Conservation (phyloP, 2,113 vertebrate species). For the Notarius quadriscutis region DNA sequence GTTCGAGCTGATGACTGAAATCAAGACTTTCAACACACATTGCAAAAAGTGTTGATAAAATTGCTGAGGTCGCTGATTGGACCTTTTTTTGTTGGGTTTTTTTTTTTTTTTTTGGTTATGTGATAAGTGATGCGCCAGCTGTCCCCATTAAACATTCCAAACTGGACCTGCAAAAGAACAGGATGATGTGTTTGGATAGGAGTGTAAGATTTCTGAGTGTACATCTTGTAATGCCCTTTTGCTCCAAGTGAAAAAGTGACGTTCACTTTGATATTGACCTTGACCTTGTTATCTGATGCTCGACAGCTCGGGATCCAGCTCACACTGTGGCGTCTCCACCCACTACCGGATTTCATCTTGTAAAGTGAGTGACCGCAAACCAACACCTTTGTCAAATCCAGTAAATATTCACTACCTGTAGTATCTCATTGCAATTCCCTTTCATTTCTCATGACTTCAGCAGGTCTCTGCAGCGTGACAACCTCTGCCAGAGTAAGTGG, state of each 20-base stretch:
- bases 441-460: slow-evolving; percentile 50
- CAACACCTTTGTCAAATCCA: background rate
- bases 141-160: background rate
- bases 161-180: background rate
- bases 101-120: too few species aligned
- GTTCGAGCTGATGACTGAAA: too few species aligned
- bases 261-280: background rate
- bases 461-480: slow-evolving; percentile 54
- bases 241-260: background rate
- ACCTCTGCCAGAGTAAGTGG: slow-evolving; percentile 61
- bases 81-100: too few species aligned
- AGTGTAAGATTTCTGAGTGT: background rate
- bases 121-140: too few species aligned
- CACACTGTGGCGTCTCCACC: slow-evolving; percentile 8
- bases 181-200: background rate
- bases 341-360: slow-evolving; percentile 55
- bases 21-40: too few species aligned
- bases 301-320: slow-evolving; percentile 33
- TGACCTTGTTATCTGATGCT: background rate
- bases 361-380: slow-evolving; percentile 57
- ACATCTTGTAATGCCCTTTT: background rate
- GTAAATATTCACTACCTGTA: background rate
- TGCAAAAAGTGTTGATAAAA: too few species aligned
- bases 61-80: too few species aligned
- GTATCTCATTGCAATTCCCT: background rate